Evolutionary conservation across 1,140 invertebrate genomes (phyloP), one percentile per base, ranked within the genome.

Genomic region (Drosophila asahinai): DNA sequence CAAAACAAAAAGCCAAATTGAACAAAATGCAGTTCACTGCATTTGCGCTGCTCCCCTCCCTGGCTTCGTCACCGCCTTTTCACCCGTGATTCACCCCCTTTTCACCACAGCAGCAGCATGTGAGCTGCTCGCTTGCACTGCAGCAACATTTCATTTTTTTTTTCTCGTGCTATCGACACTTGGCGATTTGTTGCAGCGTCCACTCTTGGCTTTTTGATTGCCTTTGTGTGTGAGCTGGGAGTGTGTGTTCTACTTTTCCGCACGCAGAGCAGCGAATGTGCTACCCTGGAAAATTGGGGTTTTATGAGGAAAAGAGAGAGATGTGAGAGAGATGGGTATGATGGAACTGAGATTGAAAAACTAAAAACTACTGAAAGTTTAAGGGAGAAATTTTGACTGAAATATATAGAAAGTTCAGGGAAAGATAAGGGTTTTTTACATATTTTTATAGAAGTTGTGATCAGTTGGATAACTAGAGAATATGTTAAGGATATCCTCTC

Each of bases 101-200:
- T 11, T n/a, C 15, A 51, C 49, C 49, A 7, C 30, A 8, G 8
- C 30, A 33, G 8, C 30, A 33, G 30, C 30, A 27, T 65, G 57
- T 62, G 27, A 52, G 43, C 43, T 61, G 22, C 43, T 60, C 43
- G 54, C 43, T 51, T 38, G 47, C 43, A 27, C 33, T 76, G 58
- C 77, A 79, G 55, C 77, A 70, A 79, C 76, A 67, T 74, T 81
- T 77, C 62, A 81, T 82, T 77, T 77, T 66, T 77, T 66, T 78
- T 73, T 52, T 45, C 4, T 59, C 64, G 11, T 71, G 83, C 71
- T 60, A 87, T 86, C 83, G 84, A 87, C 80, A 87, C 80, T 87
- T 83, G 84, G 84, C 83, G 83, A 81, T 87, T 87, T 86, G 84
- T 78, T 74, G 84, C 80, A 82, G 64, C 80, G 83, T 79, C 84